These are phyloP conservation scores for Prionace glauca DNA, from an alignment of 2,797 vertebrate species.

Conservation along the genomic window DNA sequence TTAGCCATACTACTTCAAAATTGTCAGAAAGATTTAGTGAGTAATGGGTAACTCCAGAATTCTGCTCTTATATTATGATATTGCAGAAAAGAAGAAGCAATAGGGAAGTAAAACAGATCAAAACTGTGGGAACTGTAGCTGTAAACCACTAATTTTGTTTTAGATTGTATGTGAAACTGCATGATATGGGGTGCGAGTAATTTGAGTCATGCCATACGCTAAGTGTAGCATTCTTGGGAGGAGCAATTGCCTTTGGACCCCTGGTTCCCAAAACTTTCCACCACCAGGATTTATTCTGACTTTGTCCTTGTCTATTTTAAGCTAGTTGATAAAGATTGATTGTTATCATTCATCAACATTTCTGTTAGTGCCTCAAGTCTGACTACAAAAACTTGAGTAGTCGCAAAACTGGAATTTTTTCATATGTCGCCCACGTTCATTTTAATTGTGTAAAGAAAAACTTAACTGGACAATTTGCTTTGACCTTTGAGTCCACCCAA, in stretches of 20 bases:
- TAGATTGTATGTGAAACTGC: not conserved
- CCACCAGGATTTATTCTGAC: not conserved
- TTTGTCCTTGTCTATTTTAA: not conserved
- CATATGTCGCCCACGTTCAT: no score
- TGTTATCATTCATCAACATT: not conserved
- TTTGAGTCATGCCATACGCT: not conserved
- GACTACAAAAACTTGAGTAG: no score
- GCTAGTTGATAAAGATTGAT: not conserved
- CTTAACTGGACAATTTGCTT: no score
- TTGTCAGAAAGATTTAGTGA: not conserved
- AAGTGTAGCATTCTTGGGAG: not conserved
- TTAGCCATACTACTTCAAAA: not conserved
- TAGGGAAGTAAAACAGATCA: no score
- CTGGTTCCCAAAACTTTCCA: not conserved
- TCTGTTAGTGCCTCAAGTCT: not conserved
- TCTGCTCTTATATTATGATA: not conserved
- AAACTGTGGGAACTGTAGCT: not conserved
- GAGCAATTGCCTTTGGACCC: not conserved
- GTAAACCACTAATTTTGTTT: not conserved
- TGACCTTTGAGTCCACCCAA: no score
- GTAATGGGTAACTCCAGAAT: not conserved
- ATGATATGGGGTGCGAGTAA: not conserved
- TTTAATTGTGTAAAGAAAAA: no score
- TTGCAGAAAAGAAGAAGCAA: not conserved
- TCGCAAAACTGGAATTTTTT: no score